Evolutionary conservation across 23 tunicate genomes (phyloP).

Genomic region (Aplidium turbinatum): DNA sequence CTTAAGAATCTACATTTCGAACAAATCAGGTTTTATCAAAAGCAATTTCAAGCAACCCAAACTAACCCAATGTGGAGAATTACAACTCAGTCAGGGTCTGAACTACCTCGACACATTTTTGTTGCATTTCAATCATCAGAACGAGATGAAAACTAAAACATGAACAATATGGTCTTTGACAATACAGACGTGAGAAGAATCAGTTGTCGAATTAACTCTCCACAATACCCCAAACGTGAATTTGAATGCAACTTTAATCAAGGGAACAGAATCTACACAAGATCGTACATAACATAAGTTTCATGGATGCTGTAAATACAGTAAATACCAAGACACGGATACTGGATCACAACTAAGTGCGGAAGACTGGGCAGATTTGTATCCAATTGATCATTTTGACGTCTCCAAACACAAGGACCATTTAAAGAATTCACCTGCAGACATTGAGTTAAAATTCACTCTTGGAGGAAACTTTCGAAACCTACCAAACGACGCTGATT

Average conservation of each 20-base stretch:
- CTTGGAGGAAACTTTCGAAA: background rate
- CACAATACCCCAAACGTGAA: background rate
- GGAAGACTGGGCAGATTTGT: background rate
- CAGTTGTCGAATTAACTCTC: background rate
- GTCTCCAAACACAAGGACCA: background rate
- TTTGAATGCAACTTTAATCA: background rate
- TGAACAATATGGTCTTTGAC: background rate
- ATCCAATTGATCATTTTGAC: slow-evolving; percentile 1
- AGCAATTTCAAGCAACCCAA: background rate
- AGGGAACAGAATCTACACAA: no score
- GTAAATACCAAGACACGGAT: background rate
- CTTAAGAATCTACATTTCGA: background rate
- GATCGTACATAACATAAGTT: no score
- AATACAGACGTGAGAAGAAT: slow-evolving; percentile 3
- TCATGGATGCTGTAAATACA: no score
- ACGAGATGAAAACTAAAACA: background rate
- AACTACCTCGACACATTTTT: background rate
- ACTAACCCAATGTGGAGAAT: background rate
- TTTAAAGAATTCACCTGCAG: background rate
- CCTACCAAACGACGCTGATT: background rate
- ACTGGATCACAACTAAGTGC: background rate
- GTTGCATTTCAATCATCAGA: background rate
- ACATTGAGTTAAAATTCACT: background rate
- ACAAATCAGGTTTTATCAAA: background rate
- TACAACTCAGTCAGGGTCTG: no score